Base-by-base conservation (phyloP, 2,113 vertebrate species). In the Xenopus tropicalis region DNA sequence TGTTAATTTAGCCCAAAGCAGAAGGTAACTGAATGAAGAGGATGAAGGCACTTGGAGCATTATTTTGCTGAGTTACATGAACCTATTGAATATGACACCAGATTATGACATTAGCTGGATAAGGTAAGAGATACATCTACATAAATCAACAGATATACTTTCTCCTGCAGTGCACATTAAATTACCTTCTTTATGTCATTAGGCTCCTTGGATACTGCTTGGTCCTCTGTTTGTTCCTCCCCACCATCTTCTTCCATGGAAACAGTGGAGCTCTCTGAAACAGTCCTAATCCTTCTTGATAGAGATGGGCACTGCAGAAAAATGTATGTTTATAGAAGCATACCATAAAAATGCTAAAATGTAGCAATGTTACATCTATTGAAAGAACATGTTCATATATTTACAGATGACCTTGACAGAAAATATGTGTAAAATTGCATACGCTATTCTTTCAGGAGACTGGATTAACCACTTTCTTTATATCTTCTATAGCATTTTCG, bases 161-260 rank as follows among this genome's bases (percentile, higher is more conserved):
- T 17, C 52, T 59, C 17, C 22, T 44, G 20, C 3, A 54, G n/a
- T 4, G 21, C 58, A 37, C 24, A 1, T 20, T 20, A 9, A 14
- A 52, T 84, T 64, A 91, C 88, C 85, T 90, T 88, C 13, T 68
- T 51, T 25, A 43, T 21, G 14, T 42, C 61, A 1, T 62, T 1
- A 10, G 0, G 1, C 0, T 17, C 65, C 43, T 66, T 79, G 3
- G 1, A 29, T 19, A 19, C 14, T 1, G 17, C 1, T 0, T 0
- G 58, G 0, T 77, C 82, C 4, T 81, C 62, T 0, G 66, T 78
- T 0, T 25, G 0, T 0, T 79, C 83, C 0, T 84, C 80, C 0
- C 17, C 73, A 12, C 82, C 70, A 3, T 13, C 48, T 12, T 85
- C 81, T 10, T 73, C 83, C 79, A 79, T 16, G 0, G 87, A 88